Percentiles rank a stretch among this genome's conserved stretches.
Conservation (phyloP, 2,113 vertebrate genomes). For the Hypanus sabinus region DNA sequence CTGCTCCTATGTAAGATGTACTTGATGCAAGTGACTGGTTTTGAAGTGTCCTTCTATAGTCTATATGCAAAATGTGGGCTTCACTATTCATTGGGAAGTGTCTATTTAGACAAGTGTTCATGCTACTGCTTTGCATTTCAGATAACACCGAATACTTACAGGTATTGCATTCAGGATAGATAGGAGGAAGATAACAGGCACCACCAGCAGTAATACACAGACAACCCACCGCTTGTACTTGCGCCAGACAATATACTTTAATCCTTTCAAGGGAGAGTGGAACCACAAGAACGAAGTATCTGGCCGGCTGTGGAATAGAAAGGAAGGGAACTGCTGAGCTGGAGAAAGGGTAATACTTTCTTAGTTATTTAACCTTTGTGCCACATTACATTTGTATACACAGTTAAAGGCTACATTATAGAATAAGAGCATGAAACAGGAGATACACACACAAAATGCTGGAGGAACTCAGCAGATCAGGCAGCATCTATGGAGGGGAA, state of each 20-base stretch:
- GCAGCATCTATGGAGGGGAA: too few species aligned
- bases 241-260: conserved; percentile 44
- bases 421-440: too few species aligned
- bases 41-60: neutral
- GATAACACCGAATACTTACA: conserved; percentile 44
- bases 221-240: conserved; percentile 46
- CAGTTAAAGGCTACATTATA: neutral
- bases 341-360: neutral
- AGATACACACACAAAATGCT: too few species aligned
- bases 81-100: too few species aligned
- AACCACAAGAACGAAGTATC: conserved; percentile 45
- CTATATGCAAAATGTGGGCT: neutral
- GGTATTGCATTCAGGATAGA: conserved; percentile 51
- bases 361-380: neutral
- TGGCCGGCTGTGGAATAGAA: conserved; percentile 43
- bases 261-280: conserved; percentile 42
- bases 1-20: too few species aligned
- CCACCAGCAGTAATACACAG: neutral
- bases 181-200: conserved; percentile 41
- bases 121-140: accelerated
- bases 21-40: neutral
- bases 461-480: too few species aligned
- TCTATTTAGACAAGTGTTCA: neutral
- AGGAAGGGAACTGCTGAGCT: neutral
- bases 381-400: neutral